These are phyloP conservation scores for Prolemur simus DNA, from an alignment of 2,113 vertebrate genomes.

Conservation along the genomic window DNA sequence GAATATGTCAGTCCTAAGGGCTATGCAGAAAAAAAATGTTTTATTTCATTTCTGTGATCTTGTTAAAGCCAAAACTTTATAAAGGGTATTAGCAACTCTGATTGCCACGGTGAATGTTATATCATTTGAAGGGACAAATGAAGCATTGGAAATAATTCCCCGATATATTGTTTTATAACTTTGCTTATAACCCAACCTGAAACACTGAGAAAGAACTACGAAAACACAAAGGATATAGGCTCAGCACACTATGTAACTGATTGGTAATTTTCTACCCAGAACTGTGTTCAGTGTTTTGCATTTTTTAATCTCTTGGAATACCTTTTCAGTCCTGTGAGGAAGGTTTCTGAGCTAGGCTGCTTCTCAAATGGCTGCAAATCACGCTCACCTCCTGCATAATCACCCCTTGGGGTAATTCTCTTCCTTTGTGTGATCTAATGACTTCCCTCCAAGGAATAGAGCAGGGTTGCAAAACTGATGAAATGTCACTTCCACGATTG, in stretches of 20 bases:
- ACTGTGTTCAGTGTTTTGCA: rapidly evolving
- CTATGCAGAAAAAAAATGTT: background rate
- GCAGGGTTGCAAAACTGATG: too few relatives aligned
- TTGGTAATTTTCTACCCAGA: rapidly evolving
- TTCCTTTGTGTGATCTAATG: background rate
- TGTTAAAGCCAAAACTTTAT: background rate
- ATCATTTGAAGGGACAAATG: background rate
- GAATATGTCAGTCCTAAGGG: background rate
- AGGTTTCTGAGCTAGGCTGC: too few relatives aligned
- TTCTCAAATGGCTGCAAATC: rapidly evolving
- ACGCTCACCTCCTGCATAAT: rapidly evolving
- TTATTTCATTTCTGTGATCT: background rate
- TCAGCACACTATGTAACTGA: rapidly evolving
- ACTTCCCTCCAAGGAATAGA: too few relatives aligned
- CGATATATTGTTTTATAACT: background rate
- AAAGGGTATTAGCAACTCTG: background rate
- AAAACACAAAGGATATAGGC: background rate
- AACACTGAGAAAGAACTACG: background rate
- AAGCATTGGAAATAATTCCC: background rate
- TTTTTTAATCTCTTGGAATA: too few relatives aligned
- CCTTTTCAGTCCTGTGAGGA: rapidly evolving
- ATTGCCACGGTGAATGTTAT: background rate
- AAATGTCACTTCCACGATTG: background rate
- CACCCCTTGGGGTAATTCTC: rapidly evolving
- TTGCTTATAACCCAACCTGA: background rate